These are phyloP conservation scores for Calidris pugnax DNA, from an alignment of 2,113 vertebrate genomes.

Conservation along the genomic window DNA sequence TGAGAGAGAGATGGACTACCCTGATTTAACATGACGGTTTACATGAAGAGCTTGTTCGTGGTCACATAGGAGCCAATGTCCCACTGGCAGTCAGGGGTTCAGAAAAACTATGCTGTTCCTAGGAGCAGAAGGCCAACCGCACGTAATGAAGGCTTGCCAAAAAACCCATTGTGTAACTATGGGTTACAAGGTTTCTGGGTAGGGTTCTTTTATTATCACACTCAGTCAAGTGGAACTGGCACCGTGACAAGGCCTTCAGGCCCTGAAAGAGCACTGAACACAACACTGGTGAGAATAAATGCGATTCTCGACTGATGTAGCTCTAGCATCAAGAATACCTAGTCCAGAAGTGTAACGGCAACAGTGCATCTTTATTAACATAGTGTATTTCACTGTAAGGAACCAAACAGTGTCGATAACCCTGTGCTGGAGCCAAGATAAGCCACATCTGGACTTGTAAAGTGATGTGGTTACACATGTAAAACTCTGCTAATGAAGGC, in stretches of 20 bases:
- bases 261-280: not conserved
- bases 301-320: rapidly evolving
- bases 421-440: not conserved
- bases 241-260: not conserved
- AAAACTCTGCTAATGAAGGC: not conserved
- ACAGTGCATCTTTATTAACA: not conserved
- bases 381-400: not conserved
- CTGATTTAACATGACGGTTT: not conserved
- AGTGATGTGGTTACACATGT: not conserved
- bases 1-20: not conserved
- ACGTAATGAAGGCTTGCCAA: not conserved
- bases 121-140: not conserved
- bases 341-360: not conserved
- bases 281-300: not conserved
- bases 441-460: not conserved
- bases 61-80: not conserved
- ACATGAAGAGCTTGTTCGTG: not conserved
- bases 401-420: not conserved
- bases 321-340: not conserved
- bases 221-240: not conserved
- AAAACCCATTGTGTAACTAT: not conserved
- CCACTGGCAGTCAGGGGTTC: not conserved
- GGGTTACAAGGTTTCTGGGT: not conserved
- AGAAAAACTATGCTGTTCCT: not conserved
- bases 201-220: not conserved